Evolutionary conservation across 2,888 invertebrate genomes (phyloP), one percentile per base, ranked within the genome.

Genomic region (Punctoribates punctum): DNA sequence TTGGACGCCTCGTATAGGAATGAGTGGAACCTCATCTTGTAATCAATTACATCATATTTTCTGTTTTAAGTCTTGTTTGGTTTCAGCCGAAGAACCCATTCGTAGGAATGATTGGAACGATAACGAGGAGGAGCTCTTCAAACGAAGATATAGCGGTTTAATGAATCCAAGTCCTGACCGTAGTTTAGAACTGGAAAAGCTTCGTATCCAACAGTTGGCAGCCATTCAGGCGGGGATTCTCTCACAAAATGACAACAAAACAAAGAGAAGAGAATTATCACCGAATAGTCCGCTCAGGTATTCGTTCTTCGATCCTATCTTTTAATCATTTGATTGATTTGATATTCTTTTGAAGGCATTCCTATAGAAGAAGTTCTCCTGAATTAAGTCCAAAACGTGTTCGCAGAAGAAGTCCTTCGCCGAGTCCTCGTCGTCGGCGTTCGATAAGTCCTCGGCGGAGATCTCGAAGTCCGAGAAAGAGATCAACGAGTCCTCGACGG

Each of bases 361-460:
- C 34, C 34, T 34, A 34, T 8, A 48, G 11, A 48, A 48, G 15
- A 57, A 1, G n/a, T 8, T 57, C 57, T 34, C 65, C 65, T 4
- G 65, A 65, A 34, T n/a, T n/a, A 1, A 65, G n/a, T 65, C 34
- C 65, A 1, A 65, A 65, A 34, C 65, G 65, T 34, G 17, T 65
- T 17, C 29, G 65, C 8, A 29, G 34, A 65, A 29, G 65, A 34
- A 65, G 65, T 65, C 65, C 65, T 34, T 65, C 65, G 1, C n/a
- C 34, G 1, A 65, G 65, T 65, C 65, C 65, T 17, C 29, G 65
- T 34, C 29, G 65, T n/a, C 6, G 65, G 34, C 29, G 65, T 5
- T n/a, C 65, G 17, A 4, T 65, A 34, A 65, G 65, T 65, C 65
- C 65, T 6, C 29, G 65, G 4, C 29, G 65, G n/a, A 4, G 65